phyloP scores from a whole-genome alignment of 2,113 vertebrate genomes.

The Helogale parvula region DNA sequence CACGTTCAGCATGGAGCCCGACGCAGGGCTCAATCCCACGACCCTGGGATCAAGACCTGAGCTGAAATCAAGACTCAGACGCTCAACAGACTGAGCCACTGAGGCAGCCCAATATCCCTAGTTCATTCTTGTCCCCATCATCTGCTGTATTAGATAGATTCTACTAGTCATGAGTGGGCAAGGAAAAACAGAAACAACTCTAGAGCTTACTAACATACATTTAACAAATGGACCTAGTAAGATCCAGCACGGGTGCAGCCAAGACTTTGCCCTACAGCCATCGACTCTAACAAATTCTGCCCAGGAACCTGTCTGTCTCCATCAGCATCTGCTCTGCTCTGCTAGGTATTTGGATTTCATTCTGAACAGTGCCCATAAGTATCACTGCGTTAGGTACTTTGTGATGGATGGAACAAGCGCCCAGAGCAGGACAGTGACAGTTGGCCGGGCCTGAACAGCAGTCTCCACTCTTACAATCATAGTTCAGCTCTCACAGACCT shows the following conservation, averaged over 20 bases:
- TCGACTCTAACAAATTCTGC: not conserved
- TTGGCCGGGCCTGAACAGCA: not conserved
- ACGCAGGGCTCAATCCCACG: too few species aligned
- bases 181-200: not conserved
- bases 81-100: too few species aligned
- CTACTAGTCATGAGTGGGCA: not conserved
- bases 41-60: too few species aligned
- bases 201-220: not conserved
- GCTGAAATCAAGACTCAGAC: too few species aligned
- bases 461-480: not conserved
- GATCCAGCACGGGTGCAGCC: not conserved
- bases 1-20: too few species aligned
- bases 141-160: not conserved
- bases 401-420: not conserved
- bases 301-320: not conserved
- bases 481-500: not conserved
- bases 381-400: not conserved
- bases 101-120: not conserved
- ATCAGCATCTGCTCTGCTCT: not conserved
- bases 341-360: constrained; percentile 3
- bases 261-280: not conserved
- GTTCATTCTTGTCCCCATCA: not conserved
- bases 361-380: not conserved
- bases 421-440: not conserved
- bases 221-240: not conserved